Base-by-base conservation (phyloP, 2,113 vertebrate species). In the Brachyhypopomus gauderio region DNA sequence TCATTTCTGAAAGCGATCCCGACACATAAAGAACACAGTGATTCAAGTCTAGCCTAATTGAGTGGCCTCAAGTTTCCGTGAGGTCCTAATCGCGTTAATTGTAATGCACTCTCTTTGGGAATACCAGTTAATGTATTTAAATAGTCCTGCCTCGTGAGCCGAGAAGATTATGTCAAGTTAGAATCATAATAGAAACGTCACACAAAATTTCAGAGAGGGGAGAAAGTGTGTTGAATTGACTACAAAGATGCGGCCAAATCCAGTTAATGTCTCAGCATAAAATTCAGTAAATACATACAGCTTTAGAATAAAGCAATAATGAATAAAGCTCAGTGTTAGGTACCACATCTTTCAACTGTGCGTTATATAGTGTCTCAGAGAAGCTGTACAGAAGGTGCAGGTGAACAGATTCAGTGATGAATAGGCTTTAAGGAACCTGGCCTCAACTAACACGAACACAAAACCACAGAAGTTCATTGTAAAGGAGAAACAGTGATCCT, bases 21-120 rank as follows among this genome's bases (percentile, higher is more conserved):
- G 48, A 20, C 91, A 90, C 93, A 93, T 89, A 91, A 84, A 89
- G 89, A 78, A 86, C 92, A 90, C 86, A 91, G 93, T 85, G 89
- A 90, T 89, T 94, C 59, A 63, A 75, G 72, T 75, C 79, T 3
- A 90, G 94, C 92, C 93, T 96, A 96, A 97, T 97, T 96, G 96
- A 96, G 95, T 95, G 94, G 94, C 94, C 94, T 96, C 95, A 96
- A 91, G 92, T 93, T 94, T 93, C 89, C 91, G 93, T 93, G 92
- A 96, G 94, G 93, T 96, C 96, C 92, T 96, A 95, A 95, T 95
- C 95, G 94, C 84, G 93, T 95, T 95, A 94, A 91, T 95, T 95
- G 91, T 96, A 93, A 96, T 96, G 94, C 93, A 95, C 91, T 89
- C 95, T 93, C 91, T 91, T 88, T 90, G 93, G 95, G 95, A 95